A percentile compares a stretch with the other conserved stretches of the same genome.
These are phyloP conservation scores for Drosophila pseudoobscura DNA, from an alignment of 1,140 invertebrate species.

Conservation along the genomic window DNA sequence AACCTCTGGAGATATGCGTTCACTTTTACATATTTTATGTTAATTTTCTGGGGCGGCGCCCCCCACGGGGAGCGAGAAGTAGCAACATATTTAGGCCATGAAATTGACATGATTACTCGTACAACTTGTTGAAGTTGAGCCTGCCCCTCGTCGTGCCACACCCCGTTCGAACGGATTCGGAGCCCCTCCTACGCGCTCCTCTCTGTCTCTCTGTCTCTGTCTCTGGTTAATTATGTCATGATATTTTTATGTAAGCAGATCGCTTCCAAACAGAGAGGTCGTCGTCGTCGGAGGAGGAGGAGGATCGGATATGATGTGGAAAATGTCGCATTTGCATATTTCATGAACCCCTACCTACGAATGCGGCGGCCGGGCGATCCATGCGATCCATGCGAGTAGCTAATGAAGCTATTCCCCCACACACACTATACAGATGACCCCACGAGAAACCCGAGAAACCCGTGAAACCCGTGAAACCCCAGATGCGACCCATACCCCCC, in stretches of 20 bases:
- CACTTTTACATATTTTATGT: slow-evolving; percentile 16
- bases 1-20: too few species aligned
- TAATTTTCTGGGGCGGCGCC: slow-evolving; percentile 24
- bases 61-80: not conserved
- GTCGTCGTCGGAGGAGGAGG: not conserved
- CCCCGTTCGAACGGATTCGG: not conserved
- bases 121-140: not conserved
- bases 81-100: slow-evolving; percentile 7
- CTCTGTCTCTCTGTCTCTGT: slow-evolving; percentile 2
- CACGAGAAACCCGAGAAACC: slow-evolving; percentile 8
- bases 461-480: slow-evolving; percentile 1
- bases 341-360: slow-evolving; percentile 7
- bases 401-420: slow-evolving; percentile 53
- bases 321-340: slow-evolving; percentile 62
- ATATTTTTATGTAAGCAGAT: slow-evolving; percentile 29
- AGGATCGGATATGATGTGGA: slow-evolving; percentile 39
- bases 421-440: slow-evolving; percentile 22
- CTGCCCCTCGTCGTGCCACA: not conserved
- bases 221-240: slow-evolving; percentile 47
- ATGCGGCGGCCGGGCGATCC: not conserved
- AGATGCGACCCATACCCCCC: not conserved
- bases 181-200: slow-evolving; percentile 24
- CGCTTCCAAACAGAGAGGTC: too few species aligned
- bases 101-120: slow-evolving; percentile 27
- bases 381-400: not conserved